Evolutionary conservation across 2,797 vertebrate species (phyloP).

Genomic region (Distichodus sexfasciatus): DNA sequence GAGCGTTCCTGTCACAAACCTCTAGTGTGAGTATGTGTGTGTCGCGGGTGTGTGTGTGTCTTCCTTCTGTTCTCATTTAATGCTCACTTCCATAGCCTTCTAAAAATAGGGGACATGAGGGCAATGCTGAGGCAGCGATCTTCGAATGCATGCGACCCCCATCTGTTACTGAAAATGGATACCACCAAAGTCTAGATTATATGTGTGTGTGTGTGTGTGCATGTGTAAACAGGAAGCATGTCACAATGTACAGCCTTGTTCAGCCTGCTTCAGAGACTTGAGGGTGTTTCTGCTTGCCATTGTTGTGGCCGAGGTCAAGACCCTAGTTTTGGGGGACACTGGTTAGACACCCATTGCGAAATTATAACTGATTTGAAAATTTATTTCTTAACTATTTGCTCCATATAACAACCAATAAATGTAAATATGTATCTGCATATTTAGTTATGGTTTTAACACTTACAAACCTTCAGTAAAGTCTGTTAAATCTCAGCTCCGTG

Average conservation of each 20-base stretch:
- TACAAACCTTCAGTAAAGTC: too few relatives aligned
- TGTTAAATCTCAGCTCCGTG: too few relatives aligned
- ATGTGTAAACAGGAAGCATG: background rate
- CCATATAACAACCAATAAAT: too few relatives aligned
- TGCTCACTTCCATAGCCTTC: background rate
- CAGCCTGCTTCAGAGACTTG: background rate
- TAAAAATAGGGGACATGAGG: slow-evolving; percentile 54
- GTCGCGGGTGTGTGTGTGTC: slow-evolving; percentile 2
- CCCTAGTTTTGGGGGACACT: too few relatives aligned
- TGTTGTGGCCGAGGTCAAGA: too few relatives aligned
- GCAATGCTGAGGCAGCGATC: slow-evolving; percentile 28
- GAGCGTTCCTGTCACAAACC: background rate
- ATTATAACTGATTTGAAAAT: too few relatives aligned
- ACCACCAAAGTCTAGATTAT: background rate
- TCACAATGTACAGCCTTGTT: background rate
- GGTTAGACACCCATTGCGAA: too few relatives aligned
- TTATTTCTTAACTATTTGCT: too few relatives aligned
- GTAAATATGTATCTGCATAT: too few relatives aligned
- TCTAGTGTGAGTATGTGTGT: background rate
- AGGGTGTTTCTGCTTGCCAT: too few relatives aligned
- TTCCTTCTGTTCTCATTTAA: background rate
- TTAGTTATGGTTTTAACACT: too few relatives aligned
- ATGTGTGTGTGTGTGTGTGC: slow-evolving; percentile 2
- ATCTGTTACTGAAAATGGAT: slow-evolving; percentile 26
- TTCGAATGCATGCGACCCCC: slow-evolving; percentile 15